A percentile compares a stretch with the other conserved stretches of the same genome.
Conservation (phyloP, 1,140 invertebrate genomes). For the Calliopsis andreniformis region DNA sequence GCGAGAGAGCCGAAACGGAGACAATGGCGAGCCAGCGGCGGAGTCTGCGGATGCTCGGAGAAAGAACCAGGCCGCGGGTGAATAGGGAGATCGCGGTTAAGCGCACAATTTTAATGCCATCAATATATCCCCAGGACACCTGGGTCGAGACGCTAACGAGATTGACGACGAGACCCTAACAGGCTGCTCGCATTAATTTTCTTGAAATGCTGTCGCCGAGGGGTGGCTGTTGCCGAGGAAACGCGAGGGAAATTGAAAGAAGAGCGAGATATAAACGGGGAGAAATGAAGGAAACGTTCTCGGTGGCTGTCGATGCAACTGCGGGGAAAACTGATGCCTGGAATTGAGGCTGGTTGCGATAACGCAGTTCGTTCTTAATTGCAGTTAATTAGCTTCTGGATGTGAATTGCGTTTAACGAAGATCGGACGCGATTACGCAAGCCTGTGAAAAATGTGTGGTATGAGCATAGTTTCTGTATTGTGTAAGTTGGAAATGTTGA, state of each 20-base stretch:
- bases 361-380: constrained; percentile 54
- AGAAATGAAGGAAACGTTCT: too few species aligned
- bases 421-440: constrained; percentile 41
- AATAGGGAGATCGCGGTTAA: constrained; percentile 34
- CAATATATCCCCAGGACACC: constrained; percentile 36
- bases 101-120: constrained; percentile 58
- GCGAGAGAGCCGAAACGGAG: neutral
- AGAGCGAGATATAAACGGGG: neutral
- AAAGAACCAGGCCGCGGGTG: neutral
- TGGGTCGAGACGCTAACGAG: constrained; percentile 29
- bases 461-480: neutral
- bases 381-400: constrained; percentile 67
- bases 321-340: neutral
- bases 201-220: constrained; percentile 19
- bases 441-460: constrained; percentile 6
- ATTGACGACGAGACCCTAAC: constrained; percentile 17
- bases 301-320: neutral
- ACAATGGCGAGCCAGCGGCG: neutral
- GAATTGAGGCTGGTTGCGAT: constrained; percentile 15
- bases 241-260: neutral
- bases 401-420: constrained; percentile 58
- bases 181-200: constrained; percentile 48
- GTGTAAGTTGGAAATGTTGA: too few species aligned
- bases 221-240: neutral
- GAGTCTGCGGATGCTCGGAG: neutral